Evolutionary conservation across 2,797 vertebrate genomes (phyloP).

Genomic region (Lerista edwardsae): DNA sequence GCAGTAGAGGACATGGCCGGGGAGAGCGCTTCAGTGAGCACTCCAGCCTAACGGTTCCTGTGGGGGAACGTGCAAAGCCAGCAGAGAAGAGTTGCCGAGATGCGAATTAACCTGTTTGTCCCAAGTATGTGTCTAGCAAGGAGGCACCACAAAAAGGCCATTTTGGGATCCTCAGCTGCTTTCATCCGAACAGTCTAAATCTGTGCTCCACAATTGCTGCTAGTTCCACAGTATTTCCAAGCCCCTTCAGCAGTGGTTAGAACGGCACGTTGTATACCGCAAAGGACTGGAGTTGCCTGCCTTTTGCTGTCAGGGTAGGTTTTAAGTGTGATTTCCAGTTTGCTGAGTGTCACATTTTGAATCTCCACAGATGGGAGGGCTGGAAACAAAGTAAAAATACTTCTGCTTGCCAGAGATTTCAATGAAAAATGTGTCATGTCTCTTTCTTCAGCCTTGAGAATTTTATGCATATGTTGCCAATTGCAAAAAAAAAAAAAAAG

Average conservation of each 20-base stretch:
- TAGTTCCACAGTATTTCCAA: conserved; percentile 27
- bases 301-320: conserved; percentile 60
- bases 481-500: conserved; percentile 45
- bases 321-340: conserved; percentile 60
- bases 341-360: conserved; percentile 50
- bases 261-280: conserved; percentile 15
- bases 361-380: conserved; percentile 47
- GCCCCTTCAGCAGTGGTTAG: conserved; percentile 28
- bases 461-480: conserved; percentile 56
- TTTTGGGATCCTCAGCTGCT: not conserved
- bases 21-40: not conserved
- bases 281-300: conserved; percentile 47
- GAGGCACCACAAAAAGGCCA: conserved; percentile 3
- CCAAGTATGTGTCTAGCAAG: conserved; percentile 15
- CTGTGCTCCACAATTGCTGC: not conserved
- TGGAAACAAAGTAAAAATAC: conserved; percentile 42
- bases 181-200: not conserved
- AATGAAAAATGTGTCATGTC: conserved; percentile 51
- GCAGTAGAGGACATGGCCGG: conserved; percentile 24
- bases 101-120: conserved; percentile 33
- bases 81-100: conserved; percentile 7
- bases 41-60: accelerated
- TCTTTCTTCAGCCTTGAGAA: conserved; percentile 57
- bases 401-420: conserved; percentile 52
- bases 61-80: not conserved